Base-by-base conservation (phyloP, 2,113 vertebrate genomes). In the Sphaerodactylus townsendi region DNA sequence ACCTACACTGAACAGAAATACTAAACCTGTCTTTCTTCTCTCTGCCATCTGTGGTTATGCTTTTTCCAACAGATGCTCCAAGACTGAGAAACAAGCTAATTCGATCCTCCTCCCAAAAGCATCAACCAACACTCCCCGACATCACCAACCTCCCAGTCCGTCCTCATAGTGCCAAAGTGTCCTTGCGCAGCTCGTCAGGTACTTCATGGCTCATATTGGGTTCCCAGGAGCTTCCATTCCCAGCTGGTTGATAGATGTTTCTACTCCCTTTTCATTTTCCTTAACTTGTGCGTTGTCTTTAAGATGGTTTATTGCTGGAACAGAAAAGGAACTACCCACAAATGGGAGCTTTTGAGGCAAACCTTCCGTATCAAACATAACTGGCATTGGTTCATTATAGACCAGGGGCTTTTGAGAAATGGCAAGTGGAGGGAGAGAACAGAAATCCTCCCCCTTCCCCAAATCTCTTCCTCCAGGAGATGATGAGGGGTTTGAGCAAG, bases 121-220 rank as follows among this genome's bases (percentile, higher is more conserved):
- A 85, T 30, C 90, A 44, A 2, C 71, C 35, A 23, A 48, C 62
- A 1, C 3, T 80, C 17, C 2, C 11, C 1, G 25, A 79, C 39
- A 2, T 4, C 1, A 1, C 76, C 3, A 35, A n/a, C 35, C 90
- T 89, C n/a, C 84, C 88, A 3, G 69, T 33, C 0, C 89, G 83
- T 25, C 89, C 95, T 0, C 94, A 92, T 78, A 95, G 95, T 0
- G 89, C 95, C 28, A 95, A 87, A 50, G 23, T 35, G 35, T 48
- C 56, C 5, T 82, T 66, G 1, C 80, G 56, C 90, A 93, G 77
- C 82, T 77, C 41, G 71, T 78, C 95, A 70, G 96, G 97, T 97
- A 91, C 2, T 39, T 68, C 37, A 0, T 7, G 65, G 23, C 3
- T 46, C 4, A 17, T 7, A 21, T 19, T 14, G 0, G 17, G 37